Conservation (phyloP, 2,113 vertebrate genomes). For the Anarrhichthys ocellatus region DNA sequence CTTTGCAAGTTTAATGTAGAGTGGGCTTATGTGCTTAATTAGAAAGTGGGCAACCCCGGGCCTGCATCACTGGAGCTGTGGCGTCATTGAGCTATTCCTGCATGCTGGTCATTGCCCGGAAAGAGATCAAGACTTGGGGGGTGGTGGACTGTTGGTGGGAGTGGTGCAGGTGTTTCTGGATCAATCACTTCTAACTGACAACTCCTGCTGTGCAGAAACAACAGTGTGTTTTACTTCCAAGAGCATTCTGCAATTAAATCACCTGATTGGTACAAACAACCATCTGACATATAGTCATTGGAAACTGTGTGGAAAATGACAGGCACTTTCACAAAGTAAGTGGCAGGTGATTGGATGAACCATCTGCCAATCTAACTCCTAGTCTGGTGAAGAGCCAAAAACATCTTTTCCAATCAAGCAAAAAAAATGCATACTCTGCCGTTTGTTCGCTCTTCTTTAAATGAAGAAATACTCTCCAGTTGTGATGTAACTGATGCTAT, state of each 20-base stretch:
- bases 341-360: not conserved
- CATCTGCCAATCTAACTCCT: not conserved
- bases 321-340: no score
- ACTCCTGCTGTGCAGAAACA: conserved; percentile 16
- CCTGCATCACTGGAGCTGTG: conserved; percentile 11
- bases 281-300: not conserved
- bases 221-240: conserved; percentile 4
- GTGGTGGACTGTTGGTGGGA: not conserved
- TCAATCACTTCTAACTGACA: conserved; percentile 7
- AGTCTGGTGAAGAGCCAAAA: not conserved
- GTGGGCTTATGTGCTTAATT: conserved; percentile 12
- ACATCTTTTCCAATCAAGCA: not conserved
- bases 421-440: no score
- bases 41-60: not conserved
- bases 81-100: conserved; percentile 15
- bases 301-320: no score
- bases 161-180: not conserved
- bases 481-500: not conserved
- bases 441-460: no score
- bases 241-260: not conserved
- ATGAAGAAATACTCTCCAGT: not conserved
- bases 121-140: conserved; percentile 22
- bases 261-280: not conserved
- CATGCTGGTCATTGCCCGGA: conserved; percentile 15
- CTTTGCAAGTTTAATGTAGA: not conserved